phyloP scores from a whole-genome alignment of 1,140 invertebrate genomes.

The Platyura marginata region DNA sequence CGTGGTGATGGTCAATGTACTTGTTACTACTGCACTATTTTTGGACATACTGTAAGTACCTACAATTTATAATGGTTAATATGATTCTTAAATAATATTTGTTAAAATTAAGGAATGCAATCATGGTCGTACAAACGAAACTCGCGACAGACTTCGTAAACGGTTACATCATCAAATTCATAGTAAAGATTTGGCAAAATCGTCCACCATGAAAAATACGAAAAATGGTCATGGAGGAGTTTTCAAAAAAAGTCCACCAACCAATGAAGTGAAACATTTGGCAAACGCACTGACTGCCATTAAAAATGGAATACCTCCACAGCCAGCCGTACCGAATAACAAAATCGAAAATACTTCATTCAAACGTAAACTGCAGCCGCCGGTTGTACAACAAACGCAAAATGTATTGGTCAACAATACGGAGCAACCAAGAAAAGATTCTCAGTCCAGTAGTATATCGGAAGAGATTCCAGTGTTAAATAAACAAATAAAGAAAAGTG shows the following conservation, averaged over 20 bases:
- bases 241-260: not conserved
- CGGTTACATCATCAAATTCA: slow-evolving; percentile 15
- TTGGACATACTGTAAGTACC: slow-evolving; percentile 1
- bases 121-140: slow-evolving; percentile 25
- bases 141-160: slow-evolving; percentile 26
- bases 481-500: not conserved
- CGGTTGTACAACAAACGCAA: not conserved
- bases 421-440: too few species aligned
- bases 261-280: not conserved
- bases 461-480: not conserved
- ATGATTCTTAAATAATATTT: not conserved
- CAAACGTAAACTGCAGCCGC: not conserved
- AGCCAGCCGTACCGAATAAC: not conserved
- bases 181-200: not conserved
- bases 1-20: slow-evolving; percentile 1
- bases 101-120: slow-evolving; percentile 12
- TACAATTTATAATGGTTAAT: not conserved
- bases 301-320: not conserved
- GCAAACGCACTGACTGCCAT: not conserved
- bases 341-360: not conserved
- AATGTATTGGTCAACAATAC: too few species aligned
- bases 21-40: slow-evolving; percentile 4
- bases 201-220: not conserved
- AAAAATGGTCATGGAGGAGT: not conserved
- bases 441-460: too few species aligned